Conservation (phyloP, 2,797 vertebrate genomes). For the Brotula barbata region DNA sequence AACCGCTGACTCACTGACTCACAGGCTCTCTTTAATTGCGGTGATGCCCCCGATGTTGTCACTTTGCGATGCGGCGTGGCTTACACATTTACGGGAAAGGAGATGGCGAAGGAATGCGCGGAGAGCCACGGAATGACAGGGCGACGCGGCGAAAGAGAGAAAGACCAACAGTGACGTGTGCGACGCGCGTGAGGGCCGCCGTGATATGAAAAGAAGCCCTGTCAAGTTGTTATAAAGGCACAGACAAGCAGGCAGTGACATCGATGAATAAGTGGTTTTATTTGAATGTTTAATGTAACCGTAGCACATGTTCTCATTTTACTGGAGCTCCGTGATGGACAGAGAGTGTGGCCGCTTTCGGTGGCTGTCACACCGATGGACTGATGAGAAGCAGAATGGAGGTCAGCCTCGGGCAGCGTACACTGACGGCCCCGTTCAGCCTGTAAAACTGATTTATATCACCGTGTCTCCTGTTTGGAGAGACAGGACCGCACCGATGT, state of each 20-base stretch:
- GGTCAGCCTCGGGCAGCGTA: conserved; percentile 52
- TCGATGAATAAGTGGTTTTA: not conserved
- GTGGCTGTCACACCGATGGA: conserved; percentile 25
- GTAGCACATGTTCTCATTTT: not conserved
- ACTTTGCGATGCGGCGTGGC: too few relatives aligned
- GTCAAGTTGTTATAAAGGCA: not conserved
- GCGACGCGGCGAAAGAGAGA: too few relatives aligned
- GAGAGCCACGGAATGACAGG: too few relatives aligned
- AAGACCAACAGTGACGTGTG: too few relatives aligned
- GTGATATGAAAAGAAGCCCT: too few relatives aligned
- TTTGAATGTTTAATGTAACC: not conserved
- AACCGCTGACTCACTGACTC: conserved; percentile 12
- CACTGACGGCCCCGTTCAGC: conserved; percentile 22
- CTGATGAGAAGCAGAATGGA: conserved; percentile 52
- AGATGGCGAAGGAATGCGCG: too few relatives aligned
- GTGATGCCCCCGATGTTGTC: too few relatives aligned
- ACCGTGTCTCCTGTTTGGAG: conserved; percentile 33
- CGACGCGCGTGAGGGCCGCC: too few relatives aligned
- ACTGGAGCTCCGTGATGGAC: conserved; percentile 9
- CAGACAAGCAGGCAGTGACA: too few relatives aligned
- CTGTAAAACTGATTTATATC: conserved; percentile 14
- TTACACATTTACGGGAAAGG: too few relatives aligned
- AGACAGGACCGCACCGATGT: not conserved
- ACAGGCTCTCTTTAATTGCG: not conserved
- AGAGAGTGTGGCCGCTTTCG: not conserved